phyloP scores from a whole-genome alignment of 2,888 invertebrate species.

The Branchinecta sandiegonensis region DNA sequence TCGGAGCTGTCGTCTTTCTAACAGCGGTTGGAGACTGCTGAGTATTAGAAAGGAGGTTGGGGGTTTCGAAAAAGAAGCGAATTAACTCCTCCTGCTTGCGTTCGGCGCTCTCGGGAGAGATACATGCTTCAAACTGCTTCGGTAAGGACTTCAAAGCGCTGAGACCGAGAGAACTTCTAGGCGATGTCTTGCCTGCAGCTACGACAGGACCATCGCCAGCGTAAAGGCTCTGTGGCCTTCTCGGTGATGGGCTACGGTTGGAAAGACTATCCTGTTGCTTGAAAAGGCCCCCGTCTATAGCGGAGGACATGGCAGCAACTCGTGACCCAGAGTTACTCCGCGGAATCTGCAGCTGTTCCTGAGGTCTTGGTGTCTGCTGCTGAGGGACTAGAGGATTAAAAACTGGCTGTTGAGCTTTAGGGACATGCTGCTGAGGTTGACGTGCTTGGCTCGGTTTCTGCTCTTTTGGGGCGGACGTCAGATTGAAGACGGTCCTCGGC shows the following conservation, averaged over 20 bases:
- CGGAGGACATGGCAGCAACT: background rate
- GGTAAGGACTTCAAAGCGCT: slow-evolving; percentile 38
- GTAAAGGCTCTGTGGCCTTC: slow-evolving; percentile 31
- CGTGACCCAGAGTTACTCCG: slow-evolving; percentile 13
- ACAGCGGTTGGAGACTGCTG: background rate
- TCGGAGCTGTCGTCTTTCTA: background rate
- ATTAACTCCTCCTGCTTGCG: slow-evolving; percentile 52
- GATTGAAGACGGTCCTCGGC: slow-evolving; percentile 8
- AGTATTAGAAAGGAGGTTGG: background rate
- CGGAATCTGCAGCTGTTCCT: background rate
- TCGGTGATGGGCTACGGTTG: background rate
- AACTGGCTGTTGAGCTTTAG: too few relatives aligned
- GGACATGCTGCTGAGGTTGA: background rate
- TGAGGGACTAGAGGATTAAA: too few relatives aligned
- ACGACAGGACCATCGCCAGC: slow-evolving; percentile 41
- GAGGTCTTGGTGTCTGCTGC: background rate
- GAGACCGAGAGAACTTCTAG: background rate
- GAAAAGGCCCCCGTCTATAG: slow-evolving; percentile 9
- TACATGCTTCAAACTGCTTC: slow-evolving; percentile 65
- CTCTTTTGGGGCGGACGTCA: background rate
- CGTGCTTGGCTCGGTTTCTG: background rate
- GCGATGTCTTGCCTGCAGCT: slow-evolving; percentile 27
- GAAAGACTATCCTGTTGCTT: background rate
- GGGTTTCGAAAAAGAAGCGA: slow-evolving; percentile 19
- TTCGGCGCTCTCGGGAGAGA: slow-evolving; percentile 49